Evolutionary conservation across 1,140 invertebrate genomes (phyloP).

Genomic region (Heliconius eleuchia): DNA sequence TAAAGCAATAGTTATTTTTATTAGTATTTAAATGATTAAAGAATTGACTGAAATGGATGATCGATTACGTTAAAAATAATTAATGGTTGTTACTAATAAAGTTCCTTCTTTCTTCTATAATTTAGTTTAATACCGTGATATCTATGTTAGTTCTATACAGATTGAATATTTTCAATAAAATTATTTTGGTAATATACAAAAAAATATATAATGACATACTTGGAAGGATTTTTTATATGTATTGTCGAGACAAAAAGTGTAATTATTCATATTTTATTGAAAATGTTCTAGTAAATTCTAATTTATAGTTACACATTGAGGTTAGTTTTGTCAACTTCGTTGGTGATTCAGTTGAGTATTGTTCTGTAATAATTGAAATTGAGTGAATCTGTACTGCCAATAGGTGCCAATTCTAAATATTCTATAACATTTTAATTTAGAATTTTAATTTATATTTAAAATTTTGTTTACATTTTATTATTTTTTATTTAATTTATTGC

Average conservation of each 20-base stretch:
- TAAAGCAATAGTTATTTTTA: neutral
- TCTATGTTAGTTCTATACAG: constrained; percentile 29
- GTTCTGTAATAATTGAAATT: constrained; percentile 32
- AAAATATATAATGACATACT: no score
- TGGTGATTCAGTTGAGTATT: constrained; percentile 31
- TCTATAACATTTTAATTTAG: neutral
- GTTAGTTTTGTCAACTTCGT: constrained; percentile 26
- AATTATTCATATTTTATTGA: constrained; percentile 19
- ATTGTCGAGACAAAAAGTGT: no score
- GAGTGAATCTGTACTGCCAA: constrained; percentile 35
- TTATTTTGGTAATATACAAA: neutral
- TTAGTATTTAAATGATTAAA: neutral
- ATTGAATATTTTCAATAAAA: constrained; percentile 20
- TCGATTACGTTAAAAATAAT: neutral
- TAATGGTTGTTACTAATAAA: constrained; percentile 22
- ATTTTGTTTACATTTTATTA: neutral
- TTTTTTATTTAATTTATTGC: neutral
- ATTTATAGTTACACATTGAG: neutral
- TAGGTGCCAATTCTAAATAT: neutral
- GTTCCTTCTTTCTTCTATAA: constrained; percentile 22
- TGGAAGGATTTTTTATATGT: neutral
- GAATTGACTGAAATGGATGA: neutral
- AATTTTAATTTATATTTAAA: neutral
- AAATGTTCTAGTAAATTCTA: constrained; percentile 3
- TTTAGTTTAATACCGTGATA: constrained; percentile 29